Evolutionary conservation across 1,140 invertebrate genomes (phyloP), one percentile per base, ranked within the genome.

Genomic region (Brachionus manjavacas): DNA sequence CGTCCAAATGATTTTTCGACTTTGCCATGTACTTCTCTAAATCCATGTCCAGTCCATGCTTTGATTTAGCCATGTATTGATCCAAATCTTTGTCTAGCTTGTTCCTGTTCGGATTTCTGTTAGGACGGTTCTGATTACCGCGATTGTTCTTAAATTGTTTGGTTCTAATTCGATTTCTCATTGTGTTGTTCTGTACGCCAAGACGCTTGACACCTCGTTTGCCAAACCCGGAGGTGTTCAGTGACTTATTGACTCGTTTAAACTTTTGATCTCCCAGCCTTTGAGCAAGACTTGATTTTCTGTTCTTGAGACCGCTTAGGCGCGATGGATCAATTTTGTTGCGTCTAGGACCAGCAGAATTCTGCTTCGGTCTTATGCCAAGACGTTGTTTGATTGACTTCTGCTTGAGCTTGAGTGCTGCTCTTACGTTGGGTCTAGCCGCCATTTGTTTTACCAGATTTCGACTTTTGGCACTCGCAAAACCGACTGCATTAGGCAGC

Each of bases 21-120:
- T 90, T 90, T 0, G 92, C 89, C 92, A 92, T 92, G 88, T 92
- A 92, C 68, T 90, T 89, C 84, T 92, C 92, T 16, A 92, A 86
- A 81, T 92, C 90, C 23, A 89, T 89, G 85, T 92, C 92, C 28
- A 92, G 86, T 85, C 92, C 90, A 85, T 92, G 91, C 84, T 89
- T 91, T 0, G 90, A 90, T 7, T 76, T 76, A 4, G 87, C 84
- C 9, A 74, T 49, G 3, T 72, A 72, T 8, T 74, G 52, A 11
- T 92, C 92, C 16, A 92, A 86, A 83, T 92, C 90, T 28, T 89
- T 89, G 85, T 92, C 92, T 31, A 92, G 86, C 85, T 85, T 64
- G 46, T 55, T 35, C 85, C 60, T 20, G 46, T 86, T 86, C 20
- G 86, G 79, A 6, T 87, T 85, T 11, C 86, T 49, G 6, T 87